Percentiles rank a stretch among this genome's conserved stretches.
These are phyloP conservation scores for Bellardia pandia DNA, from an alignment of 2,888 invertebrate genomes.

Conservation along the genomic window DNA sequence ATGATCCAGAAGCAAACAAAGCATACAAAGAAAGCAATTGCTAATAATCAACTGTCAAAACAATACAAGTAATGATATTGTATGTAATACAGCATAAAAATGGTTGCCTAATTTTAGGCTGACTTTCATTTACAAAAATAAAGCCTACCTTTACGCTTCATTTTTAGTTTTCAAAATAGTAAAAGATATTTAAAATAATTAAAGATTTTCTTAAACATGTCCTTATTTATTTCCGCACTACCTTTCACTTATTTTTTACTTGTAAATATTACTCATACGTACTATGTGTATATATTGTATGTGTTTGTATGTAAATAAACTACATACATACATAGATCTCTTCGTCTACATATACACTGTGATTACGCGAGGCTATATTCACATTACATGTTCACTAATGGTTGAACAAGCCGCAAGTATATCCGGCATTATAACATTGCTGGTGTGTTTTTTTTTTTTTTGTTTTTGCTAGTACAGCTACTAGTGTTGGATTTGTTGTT, in stretches of 20 bases:
- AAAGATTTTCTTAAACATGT: too few relatives aligned
- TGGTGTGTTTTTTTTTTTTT: constrained; percentile 12
- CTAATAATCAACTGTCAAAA: too few relatives aligned
- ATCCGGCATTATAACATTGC: constrained; percentile 72
- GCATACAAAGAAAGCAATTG: too few relatives aligned
- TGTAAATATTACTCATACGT: constrained; percentile 20
- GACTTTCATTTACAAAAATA: not conserved
- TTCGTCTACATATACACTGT: constrained; percentile 56
- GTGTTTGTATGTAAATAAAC: constrained; percentile 19
- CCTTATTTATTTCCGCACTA: not conserved
- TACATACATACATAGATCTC: constrained; percentile 38
- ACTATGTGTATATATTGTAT: constrained; percentile 11
- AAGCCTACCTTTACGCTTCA: not conserved
- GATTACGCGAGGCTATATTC: constrained; percentile 73
- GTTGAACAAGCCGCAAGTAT: constrained; percentile 83
- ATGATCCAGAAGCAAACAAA: too few relatives aligned
- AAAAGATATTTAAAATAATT: not conserved
- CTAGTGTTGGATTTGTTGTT: constrained; percentile 4
- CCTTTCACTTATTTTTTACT: not conserved
- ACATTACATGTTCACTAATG: constrained; percentile 82
- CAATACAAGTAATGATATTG: too few relatives aligned
- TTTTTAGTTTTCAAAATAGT: not conserved
- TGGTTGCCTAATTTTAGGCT: too few relatives aligned
- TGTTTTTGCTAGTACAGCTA: not conserved
- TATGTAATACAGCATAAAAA: too few relatives aligned